Evolutionary conservation across 2,797 vertebrate genomes (phyloP), one percentile per base, ranked within the genome.

Genomic region (Sebastes jordani): DNA sequence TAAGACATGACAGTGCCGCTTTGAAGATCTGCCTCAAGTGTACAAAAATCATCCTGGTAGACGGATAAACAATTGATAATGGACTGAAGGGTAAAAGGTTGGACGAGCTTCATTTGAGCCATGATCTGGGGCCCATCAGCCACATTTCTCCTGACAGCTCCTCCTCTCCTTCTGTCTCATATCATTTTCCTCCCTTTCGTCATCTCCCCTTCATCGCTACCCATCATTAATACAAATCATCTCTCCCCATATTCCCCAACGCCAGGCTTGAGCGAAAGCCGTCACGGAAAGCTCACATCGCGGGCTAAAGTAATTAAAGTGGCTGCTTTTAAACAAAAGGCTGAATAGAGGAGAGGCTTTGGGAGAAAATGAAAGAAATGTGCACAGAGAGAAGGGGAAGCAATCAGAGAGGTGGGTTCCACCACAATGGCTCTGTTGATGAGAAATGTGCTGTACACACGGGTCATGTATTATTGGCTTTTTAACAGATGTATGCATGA

Each of bases 161-260:
- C 76, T 83, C 76, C 82, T 88, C 82, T 85, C 83, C 84, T 82
- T 89, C 88, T 92, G 92, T 92, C 91, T 91, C 80, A 76, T 85
- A 88, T 93, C 78, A 91, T 92, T 87, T 88, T 82, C 86, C 70
- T 84, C 59, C 63, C 30, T 90, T 86, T 92, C 64, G 72, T 94
- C 90, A 90, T 86, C 77, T 83, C 71, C 65, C 61, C 83, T 83
- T 80, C 86, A 82, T 91, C 68, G 64, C 83, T 85, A 70, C 80
- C 88, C 86, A 81, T 93, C 91, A 92, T 94, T 95, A 95, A 95
- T 94, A 93, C 88, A 88, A 91, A 92, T 95, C 89, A 94, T 94
- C 90, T 91, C 82, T 82, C 65, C 76, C 61, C 77, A 83, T 86
- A 89, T 90, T 89, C 88, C 89, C 88, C 42, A 61, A 76, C 49